Base-by-base conservation (phyloP, 1,140 invertebrate genomes). In the Andrena cerasifolii region DNA sequence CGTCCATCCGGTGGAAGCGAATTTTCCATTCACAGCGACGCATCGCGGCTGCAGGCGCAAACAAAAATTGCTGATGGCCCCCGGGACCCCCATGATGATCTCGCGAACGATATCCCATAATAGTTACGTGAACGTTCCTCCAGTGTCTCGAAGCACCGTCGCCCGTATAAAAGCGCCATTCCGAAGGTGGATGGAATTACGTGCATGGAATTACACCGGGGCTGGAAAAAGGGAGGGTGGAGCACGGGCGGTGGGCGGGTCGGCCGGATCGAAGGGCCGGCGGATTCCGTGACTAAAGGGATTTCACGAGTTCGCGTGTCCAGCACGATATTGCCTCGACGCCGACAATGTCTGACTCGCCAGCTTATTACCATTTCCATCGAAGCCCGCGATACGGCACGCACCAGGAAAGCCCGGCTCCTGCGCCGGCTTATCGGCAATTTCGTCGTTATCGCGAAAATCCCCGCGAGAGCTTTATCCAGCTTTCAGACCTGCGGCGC, bases 161-260 rank as follows among this genome's bases (percentile, higher is more conserved):
- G 28, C 14, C 36, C 61, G 53, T 73, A 73, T 70, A 82, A 83
- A 78, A 56, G 68, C 68, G 80, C 62, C 68, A 45, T 83, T 83
- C 63, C 51, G 31, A 51, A 74, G 80, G 74, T 73, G 75, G 82
- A 82, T 79, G 75, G 75, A 83, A 83, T 83, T 82, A 83, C 82
- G 75, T 79, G 82, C 75, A 83, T 79, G 77, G 80, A 82, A 79
- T 83, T 83, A 82, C 82, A 33, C 45, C 36, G 67, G 3, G 10
- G n/a, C 36, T 36, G 56, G 59, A 80, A 82, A 76, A 65, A 40
- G n/a, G 63, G 49, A 24, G n/a, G 36, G 24, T 3, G 54, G 68
- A 3, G 12, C 6, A 18, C 16, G 14, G 24, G n/a, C n/a, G n/a
- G n/a, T n/a, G 40, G n/a, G n/a, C 14, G 18, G 12, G n/a, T n/a